Base-by-base conservation (phyloP, 2,888 invertebrate genomes). In the Dicranocentrus wangi region DNA sequence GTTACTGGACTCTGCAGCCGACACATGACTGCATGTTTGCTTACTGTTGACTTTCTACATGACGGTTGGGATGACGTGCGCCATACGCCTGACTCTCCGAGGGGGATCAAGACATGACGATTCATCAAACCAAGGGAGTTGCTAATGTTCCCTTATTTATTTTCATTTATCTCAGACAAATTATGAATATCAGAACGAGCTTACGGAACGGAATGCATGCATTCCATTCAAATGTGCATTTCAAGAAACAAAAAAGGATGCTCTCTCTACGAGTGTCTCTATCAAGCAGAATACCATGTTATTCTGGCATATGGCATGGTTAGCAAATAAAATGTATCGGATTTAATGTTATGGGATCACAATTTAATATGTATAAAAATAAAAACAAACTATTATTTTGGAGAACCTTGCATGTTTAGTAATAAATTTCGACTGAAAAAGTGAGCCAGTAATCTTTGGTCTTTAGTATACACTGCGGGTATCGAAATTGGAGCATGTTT, bases 51-150 rank as follows among this genome's bases (percentile, higher is more conserved):
- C 79, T 79, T 61, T 79, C 53, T 3, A 72, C 79, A 79, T 79
- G 79, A 72, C 79, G 65, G 42, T 71, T 76, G 32, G 80, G 66
- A 79, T 76, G 82, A 82, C 82, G 82, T 79, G 82, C 82, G 69
- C 81, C 71, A 66, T 79, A 79, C 71, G 79, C 81, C 79, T 65
- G 79, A 72, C 83, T 69, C 82, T 82, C 82, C 82, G 69, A 80
- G 82, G 72, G 76, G 80, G 72, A 58, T 63, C 70, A 79, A 76
- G 82, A 84, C 84, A 81, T 73, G 82, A 82, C 84, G 84, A 84
- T 84, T 82, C 82, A 82, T 84, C 84, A 82, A 80, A 73, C 65
- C 72, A 58, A 78, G 78, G 78, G 78, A 78, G 78, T 78, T 70
- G 65, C 15, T 70, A 70, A 78, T 63, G 78, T 27, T 42, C 7